These are phyloP conservation scores for Drosophila anceps DNA, from an alignment of 2,888 invertebrate genomes.

Conservation along the genomic window DNA sequence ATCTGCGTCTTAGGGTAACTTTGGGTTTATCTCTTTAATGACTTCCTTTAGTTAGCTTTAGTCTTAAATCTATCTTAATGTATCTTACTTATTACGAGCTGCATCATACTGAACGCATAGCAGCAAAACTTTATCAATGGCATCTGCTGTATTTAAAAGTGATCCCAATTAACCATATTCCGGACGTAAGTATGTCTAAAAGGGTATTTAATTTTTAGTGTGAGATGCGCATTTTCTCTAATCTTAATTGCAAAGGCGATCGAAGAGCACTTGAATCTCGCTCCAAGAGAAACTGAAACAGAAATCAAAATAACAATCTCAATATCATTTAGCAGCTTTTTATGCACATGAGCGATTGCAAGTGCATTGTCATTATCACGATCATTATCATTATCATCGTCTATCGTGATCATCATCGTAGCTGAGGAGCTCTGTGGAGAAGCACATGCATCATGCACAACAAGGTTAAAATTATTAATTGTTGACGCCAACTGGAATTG, in stretches of 20 bases:
- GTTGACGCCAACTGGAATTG: slow-evolving; percentile 53
- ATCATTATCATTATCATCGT: slow-evolving; percentile 19
- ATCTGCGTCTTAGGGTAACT: not conserved
- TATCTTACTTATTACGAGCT: no score
- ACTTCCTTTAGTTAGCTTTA: not conserved
- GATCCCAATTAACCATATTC: no score
- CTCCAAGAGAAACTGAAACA: slow-evolving; percentile 15
- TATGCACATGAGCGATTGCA: slow-evolving; percentile 50
- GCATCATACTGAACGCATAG: no score
- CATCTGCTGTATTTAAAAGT: no score
- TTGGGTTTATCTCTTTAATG: not conserved
- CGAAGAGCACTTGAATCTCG: slow-evolving; percentile 25
- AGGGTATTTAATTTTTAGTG: not conserved
- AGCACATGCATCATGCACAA: slow-evolving; percentile 70
- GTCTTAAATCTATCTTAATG: no score
- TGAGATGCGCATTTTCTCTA: not conserved
- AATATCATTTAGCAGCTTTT: slow-evolving; percentile 62
- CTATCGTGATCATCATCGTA: slow-evolving; percentile 14
- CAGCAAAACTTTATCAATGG: no score
- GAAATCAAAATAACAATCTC: slow-evolving; percentile 34
- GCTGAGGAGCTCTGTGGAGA: slow-evolving; percentile 4
- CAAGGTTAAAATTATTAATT: slow-evolving; percentile 70
- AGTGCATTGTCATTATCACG: slow-evolving; percentile 31
- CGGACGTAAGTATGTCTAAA: not conserved
- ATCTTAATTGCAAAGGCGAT: slow-evolving; percentile 34